Base-by-base conservation (phyloP, 2,888 invertebrate species). In the Spisula subtruncata region DNA sequence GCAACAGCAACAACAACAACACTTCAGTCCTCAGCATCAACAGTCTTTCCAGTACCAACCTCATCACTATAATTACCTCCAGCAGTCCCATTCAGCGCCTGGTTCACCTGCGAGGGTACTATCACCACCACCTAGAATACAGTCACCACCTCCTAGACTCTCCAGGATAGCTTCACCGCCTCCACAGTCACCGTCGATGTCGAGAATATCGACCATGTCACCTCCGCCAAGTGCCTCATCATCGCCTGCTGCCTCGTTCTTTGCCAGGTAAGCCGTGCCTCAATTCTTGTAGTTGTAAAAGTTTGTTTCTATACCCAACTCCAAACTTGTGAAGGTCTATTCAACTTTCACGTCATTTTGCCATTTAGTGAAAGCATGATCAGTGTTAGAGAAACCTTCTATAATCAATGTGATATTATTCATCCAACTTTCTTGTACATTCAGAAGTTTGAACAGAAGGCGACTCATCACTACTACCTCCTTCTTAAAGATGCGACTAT, bases 231-330 rank as follows among this genome's bases (percentile, higher is more conserved):
- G 91, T 87, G 93, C 93, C 83, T 94, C 94, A 4, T 94, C 94
- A 81, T 94, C 94, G 6, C 94, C 94, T 20, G 95, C 95, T n/a
- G 94, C 94, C 48, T 95, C 94, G 20, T 95, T 95, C 93, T 95
- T 95, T 90, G 94, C 94, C 88, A 93, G 95, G 95, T 95, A 91
- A 92, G 35, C 91, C 18, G 93, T 46, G 5, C 35, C 35, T 75
- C 20, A 18, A 32, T 35, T 75, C 16, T 75, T 6, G 8, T 41
- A 8, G 75, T 75, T n/a, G n/a, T n/a, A n/a, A 35, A 10, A 66
- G 29, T 32, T 32, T 35, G 75, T 18, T 12, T 75, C 35, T 75
- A 25, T 0, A 32, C 0, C 25, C 25, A 25, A 1, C 14, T 51
- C 5, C 6, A 1, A 51, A 16, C 25, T 66, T 0, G 25, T 66